Percentiles rank a stretch among this genome's conserved stretches.
Conservation (phyloP, 1,140 invertebrate genomes). For the Tetramorium simillimum region DNA sequence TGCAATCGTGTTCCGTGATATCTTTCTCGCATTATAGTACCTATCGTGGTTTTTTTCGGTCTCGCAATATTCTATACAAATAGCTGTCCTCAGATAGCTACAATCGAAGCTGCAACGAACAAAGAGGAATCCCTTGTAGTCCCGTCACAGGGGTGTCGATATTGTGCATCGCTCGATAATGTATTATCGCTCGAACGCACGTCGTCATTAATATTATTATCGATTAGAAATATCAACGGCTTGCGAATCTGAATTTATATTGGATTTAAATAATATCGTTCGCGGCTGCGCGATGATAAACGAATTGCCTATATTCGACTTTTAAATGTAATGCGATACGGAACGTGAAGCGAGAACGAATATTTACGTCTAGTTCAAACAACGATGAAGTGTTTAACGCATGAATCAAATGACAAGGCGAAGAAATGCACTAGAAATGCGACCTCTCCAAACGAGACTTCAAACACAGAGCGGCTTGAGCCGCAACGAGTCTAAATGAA, state of each 20-base stretch:
- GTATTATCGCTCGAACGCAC: neutral
- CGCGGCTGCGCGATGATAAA: conserved; percentile 12
- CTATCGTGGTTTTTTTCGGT: neutral
- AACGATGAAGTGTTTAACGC: neutral
- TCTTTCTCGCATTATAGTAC: too few species aligned
- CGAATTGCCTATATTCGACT: conserved; percentile 20
- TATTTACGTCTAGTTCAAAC: conserved; percentile 47
- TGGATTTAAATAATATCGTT: neutral
- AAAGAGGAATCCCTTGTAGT: conserved; percentile 47
- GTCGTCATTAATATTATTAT: conserved; percentile 65
- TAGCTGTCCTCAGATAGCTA: neutral
- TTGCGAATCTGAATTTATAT: conserved; percentile 32
- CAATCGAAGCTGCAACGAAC: conserved; percentile 13
- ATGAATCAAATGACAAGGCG: neutral
- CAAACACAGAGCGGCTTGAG: conserved; percentile 11
- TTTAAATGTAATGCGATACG: conserved; percentile 28
- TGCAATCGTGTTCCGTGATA: too few species aligned
- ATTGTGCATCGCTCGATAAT: neutral
- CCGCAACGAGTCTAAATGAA: neutral
- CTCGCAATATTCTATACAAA: neutral
- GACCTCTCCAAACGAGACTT: conserved; percentile 8
- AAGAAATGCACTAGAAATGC: conserved; percentile 15
- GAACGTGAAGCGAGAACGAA: neutral
- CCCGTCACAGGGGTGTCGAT: conserved; percentile 43
- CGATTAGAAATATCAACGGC: conserved; percentile 7